Conservation (phyloP, 92 coral and sea anemone species). For the Epizoanthus stellaris region DNA sequence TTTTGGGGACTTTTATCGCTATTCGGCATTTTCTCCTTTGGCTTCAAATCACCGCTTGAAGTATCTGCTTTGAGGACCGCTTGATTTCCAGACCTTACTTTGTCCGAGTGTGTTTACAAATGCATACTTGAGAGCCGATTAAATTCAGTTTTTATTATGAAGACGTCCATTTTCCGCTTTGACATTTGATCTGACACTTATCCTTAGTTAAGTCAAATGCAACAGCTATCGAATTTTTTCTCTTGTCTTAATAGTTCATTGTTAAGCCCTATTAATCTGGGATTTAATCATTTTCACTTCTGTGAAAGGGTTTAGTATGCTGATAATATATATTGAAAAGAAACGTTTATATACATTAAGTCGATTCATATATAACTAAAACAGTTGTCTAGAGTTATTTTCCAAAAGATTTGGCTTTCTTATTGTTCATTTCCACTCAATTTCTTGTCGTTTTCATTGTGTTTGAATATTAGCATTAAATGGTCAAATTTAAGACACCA, state of each 20-base stretch:
- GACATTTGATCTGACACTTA: conserved; percentile 46
- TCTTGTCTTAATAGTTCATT: conserved; percentile 8
- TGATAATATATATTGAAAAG: no score
- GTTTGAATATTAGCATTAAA: background rate
- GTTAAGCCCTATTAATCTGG: conserved; percentile 43
- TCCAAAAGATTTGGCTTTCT: background rate
- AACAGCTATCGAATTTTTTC: conserved; percentile 29
- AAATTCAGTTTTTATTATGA: conserved; percentile 8
- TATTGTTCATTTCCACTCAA: background rate
- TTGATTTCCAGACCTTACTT: conserved; percentile 6
- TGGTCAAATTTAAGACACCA: background rate
- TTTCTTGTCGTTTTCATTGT: background rate
- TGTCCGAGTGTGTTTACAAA: conserved; percentile 22
- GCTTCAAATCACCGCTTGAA: background rate
- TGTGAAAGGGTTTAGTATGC: background rate
- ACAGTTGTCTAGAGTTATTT: background rate
- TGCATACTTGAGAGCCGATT: conserved; percentile 29
- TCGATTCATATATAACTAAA: no score
- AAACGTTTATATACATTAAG: no score
- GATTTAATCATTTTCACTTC: conserved; percentile 26
- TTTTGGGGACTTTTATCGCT: conserved; percentile 7
- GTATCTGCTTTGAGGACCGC: conserved; percentile 2
- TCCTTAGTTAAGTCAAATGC: conserved; percentile 38
- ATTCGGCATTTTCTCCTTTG: background rate
- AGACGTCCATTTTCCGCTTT: conserved; percentile 35